Evolutionary conservation across 2,888 invertebrate genomes (phyloP), one percentile per base, ranked within the genome.

Genomic region (Keiferia lycopersicella): DNA sequence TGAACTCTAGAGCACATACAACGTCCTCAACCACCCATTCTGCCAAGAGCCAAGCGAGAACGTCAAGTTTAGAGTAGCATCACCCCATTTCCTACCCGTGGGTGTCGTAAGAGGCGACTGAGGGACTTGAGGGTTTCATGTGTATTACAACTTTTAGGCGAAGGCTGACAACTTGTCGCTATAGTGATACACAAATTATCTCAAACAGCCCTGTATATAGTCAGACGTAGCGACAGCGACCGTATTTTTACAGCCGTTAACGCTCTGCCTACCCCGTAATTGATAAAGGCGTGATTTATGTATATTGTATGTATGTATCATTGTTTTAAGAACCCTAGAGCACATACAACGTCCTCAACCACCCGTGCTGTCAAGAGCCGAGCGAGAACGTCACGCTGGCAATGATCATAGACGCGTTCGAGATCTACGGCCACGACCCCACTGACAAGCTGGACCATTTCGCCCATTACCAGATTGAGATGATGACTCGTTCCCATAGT

Each of bases 381-480:
- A 65, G 67, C 48, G 87, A 86, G 48, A 91, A 91, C 53, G 26
- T 91, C 1, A 86, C 88, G 0, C 72, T 91, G 64, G 85, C 89
- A 1, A 87, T 91, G 89, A 80, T 91, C 20, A 91, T 91, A 45
- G 91, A 91, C 64, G 91, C 91, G 0, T 91, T 77, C 70, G 91
- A 91, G 77, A 90, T 91, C 64, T 91, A 91, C 67, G 91, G 91
- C 0, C 91, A 91, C 66, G 91, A 91, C 67, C 91, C 91, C 14
- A 90, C 91, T 0, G 91, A 91, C 67, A 91, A 91, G 69, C 72
- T 91, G 66, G 91, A 91, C 71, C 81, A 88, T 45, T 74, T 91
- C 1, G 84, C 84, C 0, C 88, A 86, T 62, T 91, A 91, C 68
- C 91, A 91, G 79, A 83, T 85, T 18, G 87, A 90, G 72, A 91